Percentiles rank a stretch among this genome's conserved stretches.
Conservation (phyloP, 2,113 vertebrate species). For the Chamaea fasciata region DNA sequence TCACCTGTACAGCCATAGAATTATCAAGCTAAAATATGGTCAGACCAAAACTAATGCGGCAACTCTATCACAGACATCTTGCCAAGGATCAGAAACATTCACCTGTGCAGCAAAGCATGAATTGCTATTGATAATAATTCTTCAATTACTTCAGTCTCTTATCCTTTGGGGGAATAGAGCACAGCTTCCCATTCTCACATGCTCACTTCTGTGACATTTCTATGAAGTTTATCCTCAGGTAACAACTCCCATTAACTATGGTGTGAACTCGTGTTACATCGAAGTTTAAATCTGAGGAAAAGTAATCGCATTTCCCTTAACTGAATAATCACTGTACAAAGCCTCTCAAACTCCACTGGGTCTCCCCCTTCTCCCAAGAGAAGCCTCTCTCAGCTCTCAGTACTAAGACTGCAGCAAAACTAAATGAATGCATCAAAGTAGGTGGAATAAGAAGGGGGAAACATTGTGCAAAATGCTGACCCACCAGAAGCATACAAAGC, state of each 20-base stretch:
- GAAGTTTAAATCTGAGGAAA: neutral
- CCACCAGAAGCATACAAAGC: slow-evolving; percentile 2
- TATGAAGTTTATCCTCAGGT: neutral
- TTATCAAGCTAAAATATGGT: neutral
- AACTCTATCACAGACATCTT: neutral
- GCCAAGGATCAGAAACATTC: neutral
- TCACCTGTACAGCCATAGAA: neutral
- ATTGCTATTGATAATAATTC: neutral
- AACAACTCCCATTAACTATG: neutral
- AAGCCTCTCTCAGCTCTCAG: neutral
- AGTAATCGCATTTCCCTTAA: neutral
- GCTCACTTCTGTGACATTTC: neutral
- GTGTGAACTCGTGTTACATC: neutral
- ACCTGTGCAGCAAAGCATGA: neutral
- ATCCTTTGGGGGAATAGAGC: neutral
- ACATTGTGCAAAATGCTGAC: slow-evolving; percentile 13
- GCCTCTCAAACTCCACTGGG: neutral
- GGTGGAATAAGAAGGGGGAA: slow-evolving; percentile 39
- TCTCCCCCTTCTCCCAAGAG: neutral
- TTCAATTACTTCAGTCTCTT: neutral
- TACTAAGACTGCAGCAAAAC: neutral
- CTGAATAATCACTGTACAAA: neutral
- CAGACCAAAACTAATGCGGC: neutral
- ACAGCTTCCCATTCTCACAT: neutral
- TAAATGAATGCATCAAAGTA: slow-evolving; percentile 41